Conservation (phyloP, 2,113 vertebrate genomes). For the Siphamia tubifer region DNA sequence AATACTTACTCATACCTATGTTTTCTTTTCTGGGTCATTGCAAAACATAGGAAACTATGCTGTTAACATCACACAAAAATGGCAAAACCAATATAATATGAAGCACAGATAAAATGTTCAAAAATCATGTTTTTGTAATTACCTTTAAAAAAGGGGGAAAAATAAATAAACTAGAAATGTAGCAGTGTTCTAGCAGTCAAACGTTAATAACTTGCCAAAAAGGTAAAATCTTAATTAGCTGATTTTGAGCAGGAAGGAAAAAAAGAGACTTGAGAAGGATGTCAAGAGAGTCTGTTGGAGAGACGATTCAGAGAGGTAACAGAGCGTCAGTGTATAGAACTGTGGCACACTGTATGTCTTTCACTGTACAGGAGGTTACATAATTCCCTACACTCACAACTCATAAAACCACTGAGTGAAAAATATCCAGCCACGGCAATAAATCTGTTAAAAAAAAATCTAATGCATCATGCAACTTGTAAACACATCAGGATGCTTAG, state of each 20-base stretch:
- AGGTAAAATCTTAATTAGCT: constrained; percentile 31
- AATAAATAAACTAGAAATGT: not conserved
- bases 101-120: no score
- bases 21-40: no score
- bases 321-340: constrained; percentile 67
- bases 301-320: constrained; percentile 45
- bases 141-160: not conserved
- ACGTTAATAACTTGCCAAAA: constrained; percentile 27
- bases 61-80: no score
- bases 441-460: constrained; percentile 19
- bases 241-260: constrained; percentile 52
- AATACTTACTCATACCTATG: no score
- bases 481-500: not conserved
- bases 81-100: no score
- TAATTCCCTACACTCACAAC: constrained; percentile 40
- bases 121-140: no score
- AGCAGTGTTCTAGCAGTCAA: not conserved
- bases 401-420: constrained; percentile 44
- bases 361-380: constrained; percentile 59
- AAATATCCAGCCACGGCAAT: constrained; percentile 10
- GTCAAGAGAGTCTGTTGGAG: constrained; percentile 27
- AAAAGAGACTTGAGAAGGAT: constrained; percentile 23
- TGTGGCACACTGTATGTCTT: constrained; percentile 67
- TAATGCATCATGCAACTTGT: not conserved
- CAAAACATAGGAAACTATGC: no score